Evolutionary conservation across 2,797 vertebrate genomes (phyloP), one percentile per base, ranked within the genome.

Genomic region (Sparidentex hasta): DNA sequence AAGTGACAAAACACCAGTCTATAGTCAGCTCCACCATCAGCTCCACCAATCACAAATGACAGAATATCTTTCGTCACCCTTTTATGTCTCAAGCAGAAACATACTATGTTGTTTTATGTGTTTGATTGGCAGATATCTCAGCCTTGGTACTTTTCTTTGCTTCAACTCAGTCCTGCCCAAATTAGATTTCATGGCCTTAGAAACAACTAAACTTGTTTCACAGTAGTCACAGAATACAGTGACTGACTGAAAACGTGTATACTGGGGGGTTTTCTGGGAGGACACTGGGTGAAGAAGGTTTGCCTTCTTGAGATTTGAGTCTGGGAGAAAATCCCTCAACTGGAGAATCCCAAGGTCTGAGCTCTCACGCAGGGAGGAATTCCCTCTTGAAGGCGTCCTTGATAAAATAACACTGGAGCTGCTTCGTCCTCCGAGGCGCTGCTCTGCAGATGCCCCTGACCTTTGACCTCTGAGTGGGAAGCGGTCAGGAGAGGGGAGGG

Each of bases 371-470:
- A 68, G 63, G 70, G 68, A 58, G 67, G 64, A 81, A 59, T 55
- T 63, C 63, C 62, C 72, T n/a, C 47, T 51, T 58, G 46, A 67
- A 63, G 33, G 58, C 6, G 68, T 44, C 57, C 72, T 54, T 56
- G 65, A 78, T 48, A 68, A 81, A 74, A 27, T 27, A 33, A 51
- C 1, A 54, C 71, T 88, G 83, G 76, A 41, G 14, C 23, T 29
- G 66, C 71, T 52, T 47, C 21, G n/a, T 18, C 72, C 72, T 55
- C 18, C 18, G 0, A 21, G 74, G 50, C 46, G 11, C 59, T 29
- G n/a, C 43, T 74, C 58, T 65, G 3, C 12, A 14, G 14, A 64
- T 12, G 72, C 71, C 76, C 55, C 57, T 63, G 77, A 79, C 52
- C 54, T 83, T 6, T 80, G 57, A 68, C 23, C 59, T 74, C 20